Conservation (phyloP, 2,797 vertebrate species). For the Pseudochaenichthys georgianus region DNA sequence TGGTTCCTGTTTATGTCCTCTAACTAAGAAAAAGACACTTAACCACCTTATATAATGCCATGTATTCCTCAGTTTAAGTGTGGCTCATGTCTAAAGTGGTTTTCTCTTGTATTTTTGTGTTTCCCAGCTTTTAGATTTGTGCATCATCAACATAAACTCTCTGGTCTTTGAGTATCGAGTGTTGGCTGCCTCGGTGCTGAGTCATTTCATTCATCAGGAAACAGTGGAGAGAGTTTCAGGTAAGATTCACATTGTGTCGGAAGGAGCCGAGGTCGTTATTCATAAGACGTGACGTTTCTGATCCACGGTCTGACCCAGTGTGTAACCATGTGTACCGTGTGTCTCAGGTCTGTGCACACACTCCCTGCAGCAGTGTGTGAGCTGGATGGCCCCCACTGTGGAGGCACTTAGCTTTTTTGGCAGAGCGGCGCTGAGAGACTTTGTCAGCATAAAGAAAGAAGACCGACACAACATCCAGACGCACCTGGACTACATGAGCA, state of each 20-base stretch:
- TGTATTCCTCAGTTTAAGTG: neutral
- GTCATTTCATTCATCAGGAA: slow-evolving; percentile 87
- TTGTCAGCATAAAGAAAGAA: slow-evolving; percentile 84
- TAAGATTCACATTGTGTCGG: slow-evolving; percentile 55
- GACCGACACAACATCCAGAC: slow-evolving; percentile 92
- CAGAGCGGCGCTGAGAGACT: slow-evolving; percentile 81
- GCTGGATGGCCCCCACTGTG: slow-evolving; percentile 90
- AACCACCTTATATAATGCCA: too few species aligned
- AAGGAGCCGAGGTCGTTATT: neutral
- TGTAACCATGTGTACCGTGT: neutral
- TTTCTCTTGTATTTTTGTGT: neutral
- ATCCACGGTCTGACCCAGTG: neutral
- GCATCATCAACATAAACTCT: slow-evolving; percentile 88
- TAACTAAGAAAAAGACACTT: too few species aligned
- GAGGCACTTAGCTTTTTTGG: slow-evolving; percentile 73
- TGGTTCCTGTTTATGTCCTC: neutral
- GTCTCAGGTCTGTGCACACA: slow-evolving; percentile 87
- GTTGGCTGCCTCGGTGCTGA: slow-evolving; percentile 89
- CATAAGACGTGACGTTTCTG: too few species aligned
- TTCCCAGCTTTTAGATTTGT: slow-evolving; percentile 91
- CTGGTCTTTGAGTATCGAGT: slow-evolving; percentile 91
- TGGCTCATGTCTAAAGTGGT: neutral
- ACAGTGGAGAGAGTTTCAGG: slow-evolving; percentile 88
- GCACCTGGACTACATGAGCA: slow-evolving; percentile 87
- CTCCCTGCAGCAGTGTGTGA: slow-evolving; percentile 84